Evolutionary conservation across 2,797 vertebrate species (phyloP).

Genomic region (Chaetodon trifasciatus): DNA sequence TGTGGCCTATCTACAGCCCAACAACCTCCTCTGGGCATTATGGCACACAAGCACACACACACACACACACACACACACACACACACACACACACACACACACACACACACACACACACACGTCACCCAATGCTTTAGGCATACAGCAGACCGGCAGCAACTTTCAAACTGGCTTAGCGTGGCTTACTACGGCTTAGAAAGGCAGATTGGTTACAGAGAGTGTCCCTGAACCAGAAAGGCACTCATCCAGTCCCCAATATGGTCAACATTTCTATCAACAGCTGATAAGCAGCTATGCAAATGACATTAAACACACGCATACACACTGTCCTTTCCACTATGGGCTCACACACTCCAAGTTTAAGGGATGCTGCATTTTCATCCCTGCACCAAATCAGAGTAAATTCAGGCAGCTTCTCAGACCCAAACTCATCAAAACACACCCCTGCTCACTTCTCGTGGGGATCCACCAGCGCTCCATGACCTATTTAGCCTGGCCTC

Average conservation of each 20-base stretch:
- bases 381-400: conserved; percentile 28
- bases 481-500: conserved; percentile 70
- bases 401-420: conserved; percentile 26
- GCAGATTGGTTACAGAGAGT: conserved; percentile 73
- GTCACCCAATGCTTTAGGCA: conserved; percentile 68
- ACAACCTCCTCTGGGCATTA: conserved; percentile 78
- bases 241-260: conserved; percentile 53
- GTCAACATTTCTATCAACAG: conserved; percentile 56
- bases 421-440: conserved; percentile 40
- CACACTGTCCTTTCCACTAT: conserved; percentile 1
- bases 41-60: conserved; percentile 58
- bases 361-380: conserved; percentile 12
- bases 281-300: conserved; percentile 57
- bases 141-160: conserved; percentile 71
- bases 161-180: conserved; percentile 72
- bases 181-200: conserved; percentile 73
- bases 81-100: conserved; percentile 54
- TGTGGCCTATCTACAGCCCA: conserved; percentile 77
- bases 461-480: conserved; percentile 33
- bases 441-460: conserved; percentile 24
- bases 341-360: conserved; percentile 9
- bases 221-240: conserved; percentile 61
- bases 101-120: conserved; percentile 36
- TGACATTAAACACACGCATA: conserved; percentile 32
- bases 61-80: conserved; percentile 34